phyloP scores from a whole-genome alignment of 2,888 invertebrate species.

The Idaea biselata region DNA sequence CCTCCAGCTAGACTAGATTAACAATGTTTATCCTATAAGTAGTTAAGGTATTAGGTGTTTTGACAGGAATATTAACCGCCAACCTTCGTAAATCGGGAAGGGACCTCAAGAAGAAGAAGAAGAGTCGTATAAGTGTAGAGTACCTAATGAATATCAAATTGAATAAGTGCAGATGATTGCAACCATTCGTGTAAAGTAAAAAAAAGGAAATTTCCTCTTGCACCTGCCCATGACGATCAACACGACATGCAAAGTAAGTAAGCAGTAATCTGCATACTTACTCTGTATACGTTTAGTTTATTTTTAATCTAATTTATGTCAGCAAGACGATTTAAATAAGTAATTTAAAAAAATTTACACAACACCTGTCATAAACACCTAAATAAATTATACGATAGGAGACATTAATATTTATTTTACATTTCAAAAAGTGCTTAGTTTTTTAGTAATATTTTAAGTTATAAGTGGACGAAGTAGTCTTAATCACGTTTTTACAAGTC shows the following conservation, averaged over 20 bases:
- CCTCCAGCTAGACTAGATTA: too few species aligned
- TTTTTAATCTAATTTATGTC: not conserved
- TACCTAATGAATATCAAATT: not conserved
- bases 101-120: too few species aligned
- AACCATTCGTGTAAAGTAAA: not conserved
- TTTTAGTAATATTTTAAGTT: too few species aligned
- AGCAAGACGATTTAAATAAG: slow-evolving; percentile 16
- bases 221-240: not conserved
- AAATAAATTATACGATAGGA: not conserved
- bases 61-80: too few species aligned
- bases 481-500: not conserved
- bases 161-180: not conserved
- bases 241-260: not conserved
- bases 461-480: too few species aligned
- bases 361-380: not conserved
- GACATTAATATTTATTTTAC: too few species aligned
- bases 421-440: too few species aligned
- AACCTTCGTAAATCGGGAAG: too few species aligned
- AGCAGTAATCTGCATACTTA: not conserved
- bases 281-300: not conserved
- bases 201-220: not conserved
- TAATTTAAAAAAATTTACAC: not conserved
- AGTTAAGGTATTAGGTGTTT: too few species aligned
- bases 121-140: too few species aligned
- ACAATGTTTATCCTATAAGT: too few species aligned